Base-by-base conservation (phyloP, 2,113 vertebrate species). In the Xiphophorus maculatus region DNA sequence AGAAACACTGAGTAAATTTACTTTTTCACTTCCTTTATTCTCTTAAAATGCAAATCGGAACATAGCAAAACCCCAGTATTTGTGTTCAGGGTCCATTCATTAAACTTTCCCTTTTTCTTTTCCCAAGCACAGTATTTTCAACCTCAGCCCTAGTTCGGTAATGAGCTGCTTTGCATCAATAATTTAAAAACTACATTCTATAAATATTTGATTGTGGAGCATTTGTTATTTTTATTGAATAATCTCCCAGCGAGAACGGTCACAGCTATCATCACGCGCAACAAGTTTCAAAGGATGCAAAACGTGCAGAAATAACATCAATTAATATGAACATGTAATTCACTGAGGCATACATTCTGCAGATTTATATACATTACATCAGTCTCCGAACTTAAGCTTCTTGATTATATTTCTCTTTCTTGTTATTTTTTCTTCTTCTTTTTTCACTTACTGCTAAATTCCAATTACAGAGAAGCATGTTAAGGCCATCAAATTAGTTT, bases 381-480 rank as follows among this genome's bases (percentile, higher is more conserved):
- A 33, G n/a, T 76, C 63, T 74, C 74, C 69, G 32, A 76, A 79
- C 67, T 73, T 11, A 71, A 73, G 58, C 63, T 35, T 62, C 61
- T 77, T 76, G 42, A 77, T 81, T 85, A 79, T 37, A 69, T 79
- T 74, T 78, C 25, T 79, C 82, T 76, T 77, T 68, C 33, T 77
- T 76, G 48, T 75, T 79, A 5, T 25, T 40, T 66, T 44, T 71
- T 58, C 63, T 32, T 75, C 5, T 25, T 33, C 17, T 75, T 71
- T 71, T 81, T 82, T 78, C 63, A 83, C 87, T 87, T 79, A 86
- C 71, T 84, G 74, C 80, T 81, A 66, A 84, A 84, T 87, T 84
- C 84, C 87, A 88, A 90, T 90, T 88, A 90, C 77, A 30, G 54
- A 61, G 82, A 83, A 83, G 85, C 83, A 84, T 80, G 77, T 83